Percentiles rank a stretch among this genome's conserved stretches.
Evolutionary conservation across 2,113 vertebrate species (phyloP).

Genomic region (Toxostoma redivivum): DNA sequence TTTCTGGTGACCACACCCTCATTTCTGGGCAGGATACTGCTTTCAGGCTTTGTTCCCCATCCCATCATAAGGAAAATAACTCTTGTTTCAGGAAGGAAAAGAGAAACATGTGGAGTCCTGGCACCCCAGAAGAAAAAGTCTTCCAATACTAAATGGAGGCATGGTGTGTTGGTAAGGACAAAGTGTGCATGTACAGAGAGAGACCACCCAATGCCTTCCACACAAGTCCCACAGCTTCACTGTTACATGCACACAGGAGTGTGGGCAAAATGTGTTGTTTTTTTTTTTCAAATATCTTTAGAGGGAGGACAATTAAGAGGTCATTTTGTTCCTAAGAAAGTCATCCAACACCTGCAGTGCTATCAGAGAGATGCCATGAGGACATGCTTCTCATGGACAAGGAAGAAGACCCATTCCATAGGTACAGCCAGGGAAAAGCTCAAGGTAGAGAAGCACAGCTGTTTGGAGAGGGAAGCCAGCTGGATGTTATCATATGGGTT

Average conservation of each 20-base stretch:
- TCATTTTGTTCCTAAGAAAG: neutral
- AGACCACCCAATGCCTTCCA: neutral
- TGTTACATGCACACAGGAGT: neutral
- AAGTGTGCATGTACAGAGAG: neutral
- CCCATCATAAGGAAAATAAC: neutral
- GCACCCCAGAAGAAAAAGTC: neutral
- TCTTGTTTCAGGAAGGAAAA: neutral
- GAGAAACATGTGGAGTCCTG: neutral
- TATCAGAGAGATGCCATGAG: neutral
- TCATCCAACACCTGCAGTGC: neutral
- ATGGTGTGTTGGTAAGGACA: neutral
- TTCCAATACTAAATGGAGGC: neutral
- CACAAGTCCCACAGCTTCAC: neutral
- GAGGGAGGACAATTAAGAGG: neutral
- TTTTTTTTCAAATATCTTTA: neutral
- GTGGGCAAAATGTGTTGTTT: accelerated
- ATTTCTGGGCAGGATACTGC: neutral
- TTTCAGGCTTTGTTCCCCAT: neutral
- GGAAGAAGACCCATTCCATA: neutral
- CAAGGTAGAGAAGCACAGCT: neutral
- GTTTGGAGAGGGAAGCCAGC: neutral
- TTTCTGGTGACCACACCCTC: neutral
- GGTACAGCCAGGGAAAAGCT: neutral
- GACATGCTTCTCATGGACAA: neutral
- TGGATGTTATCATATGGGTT: neutral